Evolutionary conservation across 2,113 vertebrate species (phyloP), one percentile per base, ranked within the genome.

Genomic region (Sceloporus undulatus): DNA sequence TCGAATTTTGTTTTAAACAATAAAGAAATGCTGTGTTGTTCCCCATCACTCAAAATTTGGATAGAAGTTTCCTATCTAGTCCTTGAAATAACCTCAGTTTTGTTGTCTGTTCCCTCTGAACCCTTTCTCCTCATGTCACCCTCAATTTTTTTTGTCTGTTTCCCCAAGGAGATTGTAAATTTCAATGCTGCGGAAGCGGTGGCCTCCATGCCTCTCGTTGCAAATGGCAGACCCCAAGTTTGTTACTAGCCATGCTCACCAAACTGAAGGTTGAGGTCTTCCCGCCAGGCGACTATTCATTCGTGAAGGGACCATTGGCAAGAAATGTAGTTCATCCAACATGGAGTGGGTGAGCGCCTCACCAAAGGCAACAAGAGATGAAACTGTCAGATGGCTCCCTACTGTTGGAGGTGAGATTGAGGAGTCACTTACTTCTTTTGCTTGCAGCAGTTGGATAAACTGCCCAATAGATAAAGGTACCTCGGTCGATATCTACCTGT

Each of bases 291-390:
- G 99, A 99, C 90, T 99, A 98, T 94, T 99, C 88, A 96, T 99
- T 94, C 97, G 98, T 0, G 99, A 99, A 93, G 99, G 98, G 27
- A 99, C 98, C 89, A 97, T 99, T 0, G 99, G 99, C 92, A 99
- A 98, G 96, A 99, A 99, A 99, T 99, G 99, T 99, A 98, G 93
- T 99, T 99, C 96, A 99, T 99, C 96, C 99, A 99, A 94, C 99
- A 98, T 0, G 98, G 98, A 0, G 98, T 98, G 85, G 97, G 97
- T 98, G 93, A 98, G 97, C 23, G 95, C 80, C 96, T 98, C 81
- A 98, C 98, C 89, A 98, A 98, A 93, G 98, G 97, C 78, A 98
- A 90, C 93, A 97, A 10, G 97, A 98, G 94, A 98, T 99, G 98
- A 99, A 99, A 88, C 97, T 99, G 48, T 98, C 98, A 0, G 99